Percentiles rank a stretch among this genome's conserved stretches.
Conservation (phyloP, 2,113 vertebrate genomes). For the Muntiacus muntjak region DNA sequence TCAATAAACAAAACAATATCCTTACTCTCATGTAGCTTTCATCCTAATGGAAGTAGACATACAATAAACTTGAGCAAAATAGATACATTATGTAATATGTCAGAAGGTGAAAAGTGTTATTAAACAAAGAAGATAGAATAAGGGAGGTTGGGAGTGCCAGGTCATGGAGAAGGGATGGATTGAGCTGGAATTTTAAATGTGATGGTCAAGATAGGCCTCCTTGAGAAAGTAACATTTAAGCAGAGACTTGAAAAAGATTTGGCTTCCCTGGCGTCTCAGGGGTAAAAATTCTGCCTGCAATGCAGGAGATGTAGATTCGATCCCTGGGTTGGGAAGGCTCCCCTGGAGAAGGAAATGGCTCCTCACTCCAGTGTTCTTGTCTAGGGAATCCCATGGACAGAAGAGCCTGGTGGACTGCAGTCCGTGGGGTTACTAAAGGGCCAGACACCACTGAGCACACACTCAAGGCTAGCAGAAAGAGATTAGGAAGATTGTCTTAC, state of each 20-base stretch:
- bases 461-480: not conserved
- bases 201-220: not conserved
- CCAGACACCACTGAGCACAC: not conserved
- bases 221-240: not conserved
- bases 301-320: not conserved
- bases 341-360: not conserved
- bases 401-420: not conserved
- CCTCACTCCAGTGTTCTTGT: not conserved
- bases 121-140: not conserved
- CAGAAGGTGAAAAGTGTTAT: not conserved
- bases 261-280: not conserved
- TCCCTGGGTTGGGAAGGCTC: not conserved
- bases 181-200: not conserved
- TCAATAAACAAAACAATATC: not conserved
- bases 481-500: not conserved
- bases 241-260: not conserved
- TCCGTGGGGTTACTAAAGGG: not conserved
- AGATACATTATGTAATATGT: not conserved
- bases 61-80: not conserved
- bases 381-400: not conserved
- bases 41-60: not conserved
- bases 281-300: not conserved
- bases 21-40: not conserved
- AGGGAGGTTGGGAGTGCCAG: not conserved
- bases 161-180: not conserved